phyloP scores from a whole-genome alignment of 2,888 invertebrate species.

The Arenicola marina region DNA sequence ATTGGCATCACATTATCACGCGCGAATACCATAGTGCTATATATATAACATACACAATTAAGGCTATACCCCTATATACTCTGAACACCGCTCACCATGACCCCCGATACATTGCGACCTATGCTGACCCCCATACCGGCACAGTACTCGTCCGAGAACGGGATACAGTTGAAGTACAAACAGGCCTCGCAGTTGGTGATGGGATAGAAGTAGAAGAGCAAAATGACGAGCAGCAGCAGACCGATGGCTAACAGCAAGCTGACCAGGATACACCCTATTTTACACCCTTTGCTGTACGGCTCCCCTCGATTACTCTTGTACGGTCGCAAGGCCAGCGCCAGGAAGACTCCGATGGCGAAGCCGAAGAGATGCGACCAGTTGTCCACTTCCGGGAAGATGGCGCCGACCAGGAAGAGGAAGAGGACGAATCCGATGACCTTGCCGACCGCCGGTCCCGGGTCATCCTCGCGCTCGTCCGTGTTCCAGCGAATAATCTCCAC shows the following conservation, averaged over 20 bases:
- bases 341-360: constrained; percentile 87
- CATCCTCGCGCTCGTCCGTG: constrained; percentile 66
- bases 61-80: too few relatives aligned
- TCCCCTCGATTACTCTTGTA: constrained; percentile 85
- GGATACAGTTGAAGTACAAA: constrained; percentile 87
- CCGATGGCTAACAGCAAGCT: constrained; percentile 72
- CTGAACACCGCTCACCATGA: too few relatives aligned
- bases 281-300: background rate
- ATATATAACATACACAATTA: too few relatives aligned
- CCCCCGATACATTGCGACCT: too few relatives aligned
- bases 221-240: constrained; percentile 75
- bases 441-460: constrained; percentile 41
- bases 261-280: constrained; percentile 60
- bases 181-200: constrained; percentile 85
- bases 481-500: constrained; percentile 94
- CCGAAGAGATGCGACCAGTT: constrained; percentile 98
- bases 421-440: constrained; percentile 43
- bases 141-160: constrained; percentile 86
- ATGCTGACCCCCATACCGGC: constrained; percentile 15
- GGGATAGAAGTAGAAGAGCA: constrained; percentile 84
- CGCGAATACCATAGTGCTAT: too few relatives aligned
- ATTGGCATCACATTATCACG: too few relatives aligned
- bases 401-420: constrained; percentile 66
- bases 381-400: constrained; percentile 91
- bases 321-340: constrained; percentile 91